Evolutionary conservation across 2,113 vertebrate genomes (phyloP), one percentile per base, ranked within the genome.

Genomic region (Cebus imitator): DNA sequence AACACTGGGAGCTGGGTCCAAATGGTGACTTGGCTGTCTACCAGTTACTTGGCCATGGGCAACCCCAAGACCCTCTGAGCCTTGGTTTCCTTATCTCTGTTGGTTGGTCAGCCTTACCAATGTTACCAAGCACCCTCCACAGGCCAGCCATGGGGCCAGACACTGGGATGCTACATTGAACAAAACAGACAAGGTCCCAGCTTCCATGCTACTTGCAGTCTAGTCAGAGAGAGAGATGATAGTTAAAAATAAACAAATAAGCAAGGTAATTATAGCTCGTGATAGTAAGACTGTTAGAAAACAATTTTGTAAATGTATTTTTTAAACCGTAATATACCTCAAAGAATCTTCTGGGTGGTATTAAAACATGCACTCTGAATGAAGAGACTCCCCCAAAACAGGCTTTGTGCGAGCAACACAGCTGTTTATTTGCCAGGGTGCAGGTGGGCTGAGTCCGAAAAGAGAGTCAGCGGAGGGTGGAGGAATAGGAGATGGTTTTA

Each of bases 271-370:
- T n/a, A 76, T 8, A 87, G 89, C 27, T 70, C 6, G 25, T 30
- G 32, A 72, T n/a, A 8, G 35, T n/a, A n/a, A 91, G 43, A 12
- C 23, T 76, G 40, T 73, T 84, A 61, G 81, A 25, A 92, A 87
- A 85, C 35, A 58, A 76, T 27, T 52, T 72, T 73, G 14, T 66
- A 82, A 90, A 18, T 40, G 4, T 88, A 17, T 35, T 87, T 89
- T 93, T 92, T 45, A 91, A 97, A 95, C 14, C 32, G 55, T 9
- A 3, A 73, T 92, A 37, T 50, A 70, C 87, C 35, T 81, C 76
- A 43, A 66, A 76, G 64, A 68, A 75, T 78, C 68, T 83, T 61
- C 57, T 37, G 61, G 37, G 20, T 83, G 55, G 43, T 79, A 4
- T 52, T 52, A 52, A 52, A 52, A 52, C 52, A 52, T 52, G 52